phyloP scores from a whole-genome alignment of 2,888 invertebrate genomes.

The Ischnura elegans region DNA sequence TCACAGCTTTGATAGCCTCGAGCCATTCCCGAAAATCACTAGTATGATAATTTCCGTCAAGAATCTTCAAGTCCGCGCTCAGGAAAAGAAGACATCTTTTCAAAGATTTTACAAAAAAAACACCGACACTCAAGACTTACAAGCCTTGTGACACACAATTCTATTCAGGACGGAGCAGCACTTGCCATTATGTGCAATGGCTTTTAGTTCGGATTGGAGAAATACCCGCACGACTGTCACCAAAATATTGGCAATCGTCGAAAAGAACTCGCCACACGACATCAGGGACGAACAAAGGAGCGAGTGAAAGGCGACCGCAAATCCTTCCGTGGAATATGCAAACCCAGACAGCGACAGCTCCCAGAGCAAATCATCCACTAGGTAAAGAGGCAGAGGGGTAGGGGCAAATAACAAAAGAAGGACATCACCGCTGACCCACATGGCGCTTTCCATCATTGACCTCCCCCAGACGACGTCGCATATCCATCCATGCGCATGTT shows the following conservation, averaged over 20 bases:
- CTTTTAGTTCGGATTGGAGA: background rate
- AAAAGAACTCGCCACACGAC: background rate
- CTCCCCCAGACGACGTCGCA: background rate
- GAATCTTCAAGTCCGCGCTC: too few species aligned
- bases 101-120: background rate
- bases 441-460: conserved; percentile 2
- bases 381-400: background rate
- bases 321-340: background rate
- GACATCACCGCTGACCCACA: conserved; percentile 12
- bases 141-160: background rate
- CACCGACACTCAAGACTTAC: background rate
- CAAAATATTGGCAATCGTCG: background rate
- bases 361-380: background rate
- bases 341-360: background rate
- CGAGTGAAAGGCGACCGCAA: background rate
- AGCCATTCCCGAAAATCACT: background rate
- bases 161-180: background rate
- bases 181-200: background rate
- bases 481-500: background rate
- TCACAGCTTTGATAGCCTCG: too few species aligned
- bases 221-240: background rate
- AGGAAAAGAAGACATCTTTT: too few species aligned
- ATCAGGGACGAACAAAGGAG: background rate
- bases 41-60: too few species aligned
- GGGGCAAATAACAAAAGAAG: background rate